phyloP scores from a whole-genome alignment of 2,113 vertebrate genomes.

The Isichthys henryi region DNA sequence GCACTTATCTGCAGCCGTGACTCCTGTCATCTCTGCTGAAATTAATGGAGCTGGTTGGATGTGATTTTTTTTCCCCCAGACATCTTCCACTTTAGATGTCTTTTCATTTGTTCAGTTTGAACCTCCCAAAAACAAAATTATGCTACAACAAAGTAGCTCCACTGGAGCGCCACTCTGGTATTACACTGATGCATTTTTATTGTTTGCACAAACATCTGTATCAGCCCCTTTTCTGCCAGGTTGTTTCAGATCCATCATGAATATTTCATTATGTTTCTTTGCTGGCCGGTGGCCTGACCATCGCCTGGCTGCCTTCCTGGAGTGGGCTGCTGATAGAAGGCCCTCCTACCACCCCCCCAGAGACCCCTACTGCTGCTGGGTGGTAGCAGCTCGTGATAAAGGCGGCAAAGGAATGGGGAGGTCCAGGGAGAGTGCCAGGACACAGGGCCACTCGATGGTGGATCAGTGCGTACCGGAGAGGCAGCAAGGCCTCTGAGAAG shows the following conservation, averaged over 20 bases:
- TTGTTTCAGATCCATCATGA: background rate
- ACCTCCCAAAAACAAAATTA: background rate
- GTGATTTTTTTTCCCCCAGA: background rate
- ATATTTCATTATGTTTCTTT: conserved; percentile 8
- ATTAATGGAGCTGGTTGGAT: background rate
- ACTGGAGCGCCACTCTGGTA: background rate
- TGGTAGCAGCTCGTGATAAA: background rate
- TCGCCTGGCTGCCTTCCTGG: background rate
- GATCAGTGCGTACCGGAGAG: background rate
- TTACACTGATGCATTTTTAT: background rate
- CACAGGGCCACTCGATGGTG: background rate
- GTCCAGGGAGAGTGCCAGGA: background rate
- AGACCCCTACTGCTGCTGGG: background rate
- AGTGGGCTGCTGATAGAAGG: no score
- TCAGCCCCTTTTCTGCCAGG: background rate
- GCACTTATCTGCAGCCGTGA: background rate
- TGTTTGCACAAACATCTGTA: background rate
- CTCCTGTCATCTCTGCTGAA: background rate
- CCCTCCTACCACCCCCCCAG: background rate
- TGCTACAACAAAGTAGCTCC: background rate
- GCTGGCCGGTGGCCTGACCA: background rate
- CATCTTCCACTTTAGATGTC: background rate
- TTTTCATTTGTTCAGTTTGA: conserved; percentile 9
- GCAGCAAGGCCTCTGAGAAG: background rate
- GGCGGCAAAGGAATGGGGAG: background rate